Percentiles rank a stretch among this genome's conserved stretches.
Evolutionary conservation across 2,797 vertebrate genomes (phyloP).

Genomic region (Balearica regulorum): DNA sequence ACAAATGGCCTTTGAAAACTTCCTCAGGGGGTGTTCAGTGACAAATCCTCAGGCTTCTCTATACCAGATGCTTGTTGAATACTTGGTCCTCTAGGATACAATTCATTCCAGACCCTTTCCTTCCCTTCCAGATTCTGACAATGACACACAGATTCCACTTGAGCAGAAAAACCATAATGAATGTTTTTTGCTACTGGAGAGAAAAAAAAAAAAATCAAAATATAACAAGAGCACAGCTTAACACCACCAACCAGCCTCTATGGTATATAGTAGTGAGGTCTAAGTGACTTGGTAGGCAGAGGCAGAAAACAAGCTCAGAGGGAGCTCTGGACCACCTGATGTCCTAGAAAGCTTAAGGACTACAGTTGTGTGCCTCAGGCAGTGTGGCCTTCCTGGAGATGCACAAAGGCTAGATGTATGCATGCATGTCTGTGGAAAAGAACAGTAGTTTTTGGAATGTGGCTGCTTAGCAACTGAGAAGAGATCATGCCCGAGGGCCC

Average conservation of each 20-base stretch:
- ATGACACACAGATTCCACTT: background rate
- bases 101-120: background rate
- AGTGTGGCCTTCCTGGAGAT: background rate
- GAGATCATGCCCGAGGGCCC: background rate
- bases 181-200: background rate
- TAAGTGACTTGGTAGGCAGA: background rate
- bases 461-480: background rate
- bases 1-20: background rate
- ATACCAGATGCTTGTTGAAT: background rate
- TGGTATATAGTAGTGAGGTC: background rate
- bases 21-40: background rate
- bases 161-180: background rate
- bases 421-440: background rate
- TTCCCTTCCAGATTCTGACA: background rate
- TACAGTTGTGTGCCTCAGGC: background rate
- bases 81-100: background rate
- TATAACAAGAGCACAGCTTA: background rate
- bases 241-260: background rate
- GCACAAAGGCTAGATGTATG: background rate
- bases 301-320: background rate
- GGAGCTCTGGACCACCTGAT: background rate
- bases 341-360: background rate
- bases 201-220: background rate
- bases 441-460: background rate
- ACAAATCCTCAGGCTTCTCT: background rate